phyloP scores from a whole-genome alignment of 1,140 invertebrate species.

The Artemia franciscana region DNA sequence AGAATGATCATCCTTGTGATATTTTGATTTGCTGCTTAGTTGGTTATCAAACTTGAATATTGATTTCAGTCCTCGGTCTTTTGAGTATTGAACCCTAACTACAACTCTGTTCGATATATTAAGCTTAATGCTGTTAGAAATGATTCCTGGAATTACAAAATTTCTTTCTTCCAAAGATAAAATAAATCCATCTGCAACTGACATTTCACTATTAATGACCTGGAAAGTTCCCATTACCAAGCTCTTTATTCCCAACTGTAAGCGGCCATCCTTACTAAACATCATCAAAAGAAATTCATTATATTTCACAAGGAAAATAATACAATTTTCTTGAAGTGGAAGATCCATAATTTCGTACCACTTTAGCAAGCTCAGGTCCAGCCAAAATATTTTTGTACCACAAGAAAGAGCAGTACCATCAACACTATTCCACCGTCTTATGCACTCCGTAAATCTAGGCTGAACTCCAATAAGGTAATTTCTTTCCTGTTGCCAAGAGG shows the following conservation, averaged over 20 bases:
- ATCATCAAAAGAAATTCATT: background rate
- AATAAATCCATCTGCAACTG: no score
- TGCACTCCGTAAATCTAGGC: background rate
- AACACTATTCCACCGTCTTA: background rate
- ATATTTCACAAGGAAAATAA: background rate
- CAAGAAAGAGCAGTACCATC: background rate
- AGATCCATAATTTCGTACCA: background rate
- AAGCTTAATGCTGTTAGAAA: no score
- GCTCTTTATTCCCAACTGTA: background rate
- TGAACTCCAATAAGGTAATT: background rate
- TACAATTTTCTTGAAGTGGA: background rate
- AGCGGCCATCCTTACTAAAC: background rate
- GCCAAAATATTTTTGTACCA: background rate
- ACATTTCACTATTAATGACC: background rate
- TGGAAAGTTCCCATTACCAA: background rate
- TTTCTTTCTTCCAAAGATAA: no score
- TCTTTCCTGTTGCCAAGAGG: background rate
- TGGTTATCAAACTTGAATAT: no score
- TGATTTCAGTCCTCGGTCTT: no score
- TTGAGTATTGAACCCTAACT: no score
- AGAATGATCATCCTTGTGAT: no score
- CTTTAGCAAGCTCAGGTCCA: background rate
- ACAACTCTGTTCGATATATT: no score
- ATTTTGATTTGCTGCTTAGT: no score
- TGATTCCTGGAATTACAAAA: no score